Conservation (phyloP, 2,113 vertebrate genomes). For the Accipiter virgatus region DNA sequence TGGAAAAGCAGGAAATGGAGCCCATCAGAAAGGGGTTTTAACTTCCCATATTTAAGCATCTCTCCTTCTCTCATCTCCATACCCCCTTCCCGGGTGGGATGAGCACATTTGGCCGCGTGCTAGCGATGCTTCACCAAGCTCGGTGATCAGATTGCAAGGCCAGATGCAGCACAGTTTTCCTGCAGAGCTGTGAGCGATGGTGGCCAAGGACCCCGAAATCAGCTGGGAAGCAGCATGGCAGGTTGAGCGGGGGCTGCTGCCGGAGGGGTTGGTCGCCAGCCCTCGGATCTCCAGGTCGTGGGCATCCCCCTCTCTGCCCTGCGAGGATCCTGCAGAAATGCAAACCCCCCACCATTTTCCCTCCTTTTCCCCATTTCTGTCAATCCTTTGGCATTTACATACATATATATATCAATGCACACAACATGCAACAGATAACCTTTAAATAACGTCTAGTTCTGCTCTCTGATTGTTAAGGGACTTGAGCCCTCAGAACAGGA, state of each 20-base stretch:
- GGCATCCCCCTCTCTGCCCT: background rate
- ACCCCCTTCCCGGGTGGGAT: background rate
- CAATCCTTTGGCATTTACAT: background rate
- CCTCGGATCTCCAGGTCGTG: accelerated
- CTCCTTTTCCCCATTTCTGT: background rate
- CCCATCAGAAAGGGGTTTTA: background rate
- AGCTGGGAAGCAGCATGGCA: background rate
- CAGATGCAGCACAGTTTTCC: slow-evolving; percentile 37
- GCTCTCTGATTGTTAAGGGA: background rate
- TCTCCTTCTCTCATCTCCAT: background rate
- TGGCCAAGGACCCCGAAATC: background rate
- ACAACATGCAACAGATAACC: background rate
- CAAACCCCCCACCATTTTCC: background rate
- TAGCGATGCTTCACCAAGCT: background rate
- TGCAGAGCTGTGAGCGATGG: background rate
- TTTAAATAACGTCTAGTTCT: background rate
- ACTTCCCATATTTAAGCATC: background rate
- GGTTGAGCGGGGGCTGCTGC: background rate
- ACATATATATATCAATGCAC: background rate
- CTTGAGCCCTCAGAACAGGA: background rate
- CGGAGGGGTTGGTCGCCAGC: background rate
- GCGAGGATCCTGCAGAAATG: background rate
- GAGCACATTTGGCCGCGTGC: background rate
- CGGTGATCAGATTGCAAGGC: background rate
- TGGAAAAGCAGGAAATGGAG: background rate